Conservation (phyloP, 1,140 invertebrate species). For the Riptortus pedestris region DNA sequence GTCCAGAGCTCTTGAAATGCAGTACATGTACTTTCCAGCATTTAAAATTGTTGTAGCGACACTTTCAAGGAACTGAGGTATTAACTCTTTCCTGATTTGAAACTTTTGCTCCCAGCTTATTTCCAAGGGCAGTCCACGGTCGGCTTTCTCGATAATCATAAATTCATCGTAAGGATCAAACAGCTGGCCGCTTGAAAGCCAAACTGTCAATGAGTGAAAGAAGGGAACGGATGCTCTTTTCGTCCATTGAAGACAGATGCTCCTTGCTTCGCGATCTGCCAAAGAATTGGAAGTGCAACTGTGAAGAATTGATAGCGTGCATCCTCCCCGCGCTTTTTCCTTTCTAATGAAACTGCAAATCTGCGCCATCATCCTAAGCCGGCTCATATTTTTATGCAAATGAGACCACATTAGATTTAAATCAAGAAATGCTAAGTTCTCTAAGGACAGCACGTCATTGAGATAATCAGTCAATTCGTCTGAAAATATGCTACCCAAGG, state of each 20-base stretch:
- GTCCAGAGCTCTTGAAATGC: neutral
- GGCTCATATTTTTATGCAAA: neutral
- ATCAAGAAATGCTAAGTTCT: neutral
- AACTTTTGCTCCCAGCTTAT: neutral
- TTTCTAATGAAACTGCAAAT: neutral
- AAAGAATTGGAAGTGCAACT: neutral
- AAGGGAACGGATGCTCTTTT: neutral
- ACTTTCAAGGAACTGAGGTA: neutral
- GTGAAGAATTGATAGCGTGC: neutral
- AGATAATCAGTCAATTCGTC: neutral
- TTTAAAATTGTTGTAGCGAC: neutral
- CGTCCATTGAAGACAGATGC: neutral
- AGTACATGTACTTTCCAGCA: neutral
- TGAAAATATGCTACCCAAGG: neutral
- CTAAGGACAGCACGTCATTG: neutral
- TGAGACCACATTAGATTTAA: neutral
- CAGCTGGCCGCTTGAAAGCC: neutral
- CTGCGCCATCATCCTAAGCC: neutral
- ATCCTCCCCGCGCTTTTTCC: neutral
- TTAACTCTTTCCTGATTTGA: neutral
- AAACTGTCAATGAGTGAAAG: neutral
- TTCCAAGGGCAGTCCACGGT: neutral
- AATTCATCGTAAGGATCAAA: neutral
- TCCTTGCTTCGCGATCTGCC: neutral
- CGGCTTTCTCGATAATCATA: neutral